A percentile compares a stretch with the other conserved stretches of the same genome.
Evolutionary conservation across 1,140 invertebrate species (phyloP).

Genomic region (Grapholita molesta): DNA sequence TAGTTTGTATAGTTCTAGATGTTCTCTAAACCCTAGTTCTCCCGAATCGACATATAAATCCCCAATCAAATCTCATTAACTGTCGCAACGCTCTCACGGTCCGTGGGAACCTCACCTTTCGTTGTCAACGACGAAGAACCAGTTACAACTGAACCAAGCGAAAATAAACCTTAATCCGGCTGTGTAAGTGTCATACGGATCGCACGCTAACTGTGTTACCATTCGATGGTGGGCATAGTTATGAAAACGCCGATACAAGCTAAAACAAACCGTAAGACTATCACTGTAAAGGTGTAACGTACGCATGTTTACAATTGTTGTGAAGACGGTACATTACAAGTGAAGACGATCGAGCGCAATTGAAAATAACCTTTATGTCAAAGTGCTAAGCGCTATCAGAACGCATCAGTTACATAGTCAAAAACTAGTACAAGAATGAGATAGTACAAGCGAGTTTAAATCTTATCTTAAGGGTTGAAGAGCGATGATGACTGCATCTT

Average conservation of each 20-base stretch:
- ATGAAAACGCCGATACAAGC: background rate
- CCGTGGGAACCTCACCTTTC: conserved; percentile 17
- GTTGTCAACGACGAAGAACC: background rate
- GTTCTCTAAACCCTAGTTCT: background rate
- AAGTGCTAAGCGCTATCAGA: background rate
- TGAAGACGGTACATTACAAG: background rate
- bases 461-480: background rate
- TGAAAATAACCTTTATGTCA: background rate
- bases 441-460: background rate
- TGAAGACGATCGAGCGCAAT: background rate
- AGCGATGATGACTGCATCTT: background rate
- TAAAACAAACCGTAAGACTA: background rate
- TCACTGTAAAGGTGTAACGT: background rate
- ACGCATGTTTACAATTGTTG: background rate
- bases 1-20: background rate
- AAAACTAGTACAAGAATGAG: background rate
- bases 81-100: conserved; percentile 14
- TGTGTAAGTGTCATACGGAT: background rate
- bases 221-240: background rate
- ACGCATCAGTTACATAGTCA: background rate
- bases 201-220: background rate
- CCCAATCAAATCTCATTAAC: conserved; percentile 14
- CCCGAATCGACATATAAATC: conserved; percentile 3
- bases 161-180: background rate
- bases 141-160: background rate